phyloP scores from a whole-genome alignment of 2,113 vertebrate genomes.

The Tonatia bakeri region DNA sequence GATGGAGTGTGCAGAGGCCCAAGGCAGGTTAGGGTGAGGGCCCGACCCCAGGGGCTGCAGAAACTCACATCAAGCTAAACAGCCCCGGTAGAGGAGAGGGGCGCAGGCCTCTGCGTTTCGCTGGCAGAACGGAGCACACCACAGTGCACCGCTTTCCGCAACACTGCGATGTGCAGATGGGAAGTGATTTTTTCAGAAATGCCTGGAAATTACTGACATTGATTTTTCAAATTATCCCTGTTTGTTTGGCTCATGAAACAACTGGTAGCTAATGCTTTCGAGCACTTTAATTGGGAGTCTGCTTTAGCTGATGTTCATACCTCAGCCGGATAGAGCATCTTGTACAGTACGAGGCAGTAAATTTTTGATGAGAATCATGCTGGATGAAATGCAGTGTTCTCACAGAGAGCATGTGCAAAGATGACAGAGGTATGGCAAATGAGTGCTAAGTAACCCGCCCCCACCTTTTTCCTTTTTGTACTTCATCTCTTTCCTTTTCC shows the following conservation, averaged over 20 bases:
- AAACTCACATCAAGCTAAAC: background rate
- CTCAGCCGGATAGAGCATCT: background rate
- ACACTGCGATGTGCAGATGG: background rate
- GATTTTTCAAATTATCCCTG: constrained; percentile 47
- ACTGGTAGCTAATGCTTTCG: constrained; percentile 4
- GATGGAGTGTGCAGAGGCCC: background rate
- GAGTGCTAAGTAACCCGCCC: background rate
- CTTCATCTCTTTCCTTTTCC: background rate
- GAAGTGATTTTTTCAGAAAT: constrained; percentile 38
- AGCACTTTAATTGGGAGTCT: background rate
- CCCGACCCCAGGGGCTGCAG: background rate
- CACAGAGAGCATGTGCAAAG: background rate
- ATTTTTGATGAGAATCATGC: constrained; percentile 14
- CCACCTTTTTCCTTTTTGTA: background rate
- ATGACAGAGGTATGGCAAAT: background rate
- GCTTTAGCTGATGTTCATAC: background rate
- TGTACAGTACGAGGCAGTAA: background rate
- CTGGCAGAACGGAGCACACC: background rate
- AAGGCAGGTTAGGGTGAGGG: background rate
- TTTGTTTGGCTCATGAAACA: constrained; percentile 7
- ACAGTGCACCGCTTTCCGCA: background rate
- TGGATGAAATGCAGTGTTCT: background rate
- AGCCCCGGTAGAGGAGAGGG: too few species aligned
- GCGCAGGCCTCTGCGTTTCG: background rate
- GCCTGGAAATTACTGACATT: constrained; percentile 24